Percentiles rank a stretch among this genome's conserved stretches.
phyloP scores from a whole-genome alignment of 2,113 vertebrate genomes.

The Irena cyanogastra region DNA sequence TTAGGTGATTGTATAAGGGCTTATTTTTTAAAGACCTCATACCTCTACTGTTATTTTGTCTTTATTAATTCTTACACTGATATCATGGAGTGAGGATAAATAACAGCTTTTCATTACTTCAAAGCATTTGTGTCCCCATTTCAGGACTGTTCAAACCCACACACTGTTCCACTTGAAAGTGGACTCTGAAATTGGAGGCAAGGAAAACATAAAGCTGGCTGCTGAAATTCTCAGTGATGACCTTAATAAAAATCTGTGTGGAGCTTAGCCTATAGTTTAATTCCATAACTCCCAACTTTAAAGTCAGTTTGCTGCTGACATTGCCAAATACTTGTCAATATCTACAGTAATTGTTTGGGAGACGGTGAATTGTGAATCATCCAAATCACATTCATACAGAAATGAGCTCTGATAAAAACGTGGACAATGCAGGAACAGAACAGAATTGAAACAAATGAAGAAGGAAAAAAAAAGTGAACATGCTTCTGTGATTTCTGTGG shows the following conservation, averaged over 20 bases:
- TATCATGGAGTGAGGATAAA: background rate
- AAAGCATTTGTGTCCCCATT: background rate
- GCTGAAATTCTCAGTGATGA: background rate
- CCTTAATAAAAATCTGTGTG: background rate
- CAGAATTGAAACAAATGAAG: background rate
- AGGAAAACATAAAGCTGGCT: background rate
- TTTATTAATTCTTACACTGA: background rate
- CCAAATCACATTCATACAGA: background rate
- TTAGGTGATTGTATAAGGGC: background rate
- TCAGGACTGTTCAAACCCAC: background rate
- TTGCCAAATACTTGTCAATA: background rate
- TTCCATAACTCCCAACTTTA: background rate
- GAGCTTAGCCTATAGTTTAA: background rate
- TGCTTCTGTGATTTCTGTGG: background rate
- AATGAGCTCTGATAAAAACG: background rate
- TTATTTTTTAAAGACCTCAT: background rate
- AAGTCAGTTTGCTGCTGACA: background rate
- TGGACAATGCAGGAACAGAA: background rate
- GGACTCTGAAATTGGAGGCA: background rate
- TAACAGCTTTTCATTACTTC: background rate
- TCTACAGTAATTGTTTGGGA: background rate
- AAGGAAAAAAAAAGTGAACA: background rate
- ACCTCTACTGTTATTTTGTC: background rate
- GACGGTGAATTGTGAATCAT: background rate
- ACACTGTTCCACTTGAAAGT: background rate